These are phyloP conservation scores for Bovichtus variegatus DNA, from an alignment of 2,797 vertebrate species.

Conservation along the genomic window DNA sequence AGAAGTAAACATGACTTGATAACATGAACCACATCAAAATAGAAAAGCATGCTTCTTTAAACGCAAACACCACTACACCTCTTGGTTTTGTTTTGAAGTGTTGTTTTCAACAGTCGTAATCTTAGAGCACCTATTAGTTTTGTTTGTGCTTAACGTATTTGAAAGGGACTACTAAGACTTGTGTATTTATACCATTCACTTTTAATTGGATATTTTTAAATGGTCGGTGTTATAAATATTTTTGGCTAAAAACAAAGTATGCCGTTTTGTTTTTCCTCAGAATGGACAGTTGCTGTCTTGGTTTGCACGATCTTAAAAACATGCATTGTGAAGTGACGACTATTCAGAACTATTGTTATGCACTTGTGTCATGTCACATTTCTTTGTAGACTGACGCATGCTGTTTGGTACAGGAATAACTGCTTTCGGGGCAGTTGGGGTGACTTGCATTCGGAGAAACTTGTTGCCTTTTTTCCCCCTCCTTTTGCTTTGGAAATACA, in stretches of 20 bases:
- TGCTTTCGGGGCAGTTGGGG: slow-evolving; percentile 34
- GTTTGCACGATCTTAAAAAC: slow-evolving; percentile 71
- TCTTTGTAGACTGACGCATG: slow-evolving; percentile 53
- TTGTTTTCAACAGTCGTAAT: slow-evolving; percentile 42
- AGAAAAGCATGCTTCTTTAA: slow-evolving; percentile 63
- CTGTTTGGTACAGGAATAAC: slow-evolving; percentile 51
- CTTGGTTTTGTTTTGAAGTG: slow-evolving; percentile 64
- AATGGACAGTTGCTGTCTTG: slow-evolving; percentile 57
- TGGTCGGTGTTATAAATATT: slow-evolving; percentile 67
- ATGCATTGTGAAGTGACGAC: slow-evolving; percentile 67
- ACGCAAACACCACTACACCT: slow-evolving; percentile 32
- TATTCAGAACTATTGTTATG: slow-evolving; percentile 62
- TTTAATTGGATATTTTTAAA: slow-evolving; percentile 69
- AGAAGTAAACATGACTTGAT: slow-evolving; percentile 38
- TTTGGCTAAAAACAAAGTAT: slow-evolving; percentile 49
- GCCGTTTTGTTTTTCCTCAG: slow-evolving; percentile 47
- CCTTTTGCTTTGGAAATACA: slow-evolving; percentile 35
- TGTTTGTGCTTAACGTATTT: slow-evolving; percentile 69
- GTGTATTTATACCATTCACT: slow-evolving; percentile 65
- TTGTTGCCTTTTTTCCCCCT: slow-evolving; percentile 36
- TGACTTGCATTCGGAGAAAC: slow-evolving; percentile 20
- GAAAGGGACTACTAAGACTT: slow-evolving; percentile 73
- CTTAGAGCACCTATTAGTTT: slow-evolving; percentile 51
- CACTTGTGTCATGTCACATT: slow-evolving; percentile 61
- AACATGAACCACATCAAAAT: slow-evolving; percentile 50